Percentiles rank a stretch among this genome's conserved stretches.
Evolutionary conservation across 1,140 invertebrate species (phyloP).

Genomic region (Drosophila suzukii): DNA sequence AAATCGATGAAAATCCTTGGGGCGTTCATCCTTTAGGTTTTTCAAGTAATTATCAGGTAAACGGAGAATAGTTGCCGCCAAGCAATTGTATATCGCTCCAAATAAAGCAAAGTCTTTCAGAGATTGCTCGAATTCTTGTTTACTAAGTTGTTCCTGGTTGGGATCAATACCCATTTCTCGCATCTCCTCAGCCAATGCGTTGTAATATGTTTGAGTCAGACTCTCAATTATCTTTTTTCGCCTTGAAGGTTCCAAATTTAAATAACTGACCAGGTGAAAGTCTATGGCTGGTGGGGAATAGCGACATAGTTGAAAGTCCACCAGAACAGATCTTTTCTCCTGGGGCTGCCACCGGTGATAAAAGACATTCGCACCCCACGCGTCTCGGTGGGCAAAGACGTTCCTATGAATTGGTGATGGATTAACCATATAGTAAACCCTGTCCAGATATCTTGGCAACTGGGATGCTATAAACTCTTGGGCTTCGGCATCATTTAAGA

Average conservation of each 20-base stretch:
- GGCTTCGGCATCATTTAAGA: slow-evolving; percentile 30
- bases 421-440: slow-evolving; percentile 76
- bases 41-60: slow-evolving; percentile 72
- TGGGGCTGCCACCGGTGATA: slow-evolving; percentile 85
- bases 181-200: slow-evolving; percentile 36
- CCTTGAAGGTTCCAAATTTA: slow-evolving; percentile 59
- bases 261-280: slow-evolving; percentile 78
- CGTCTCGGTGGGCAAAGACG: slow-evolving; percentile 87
- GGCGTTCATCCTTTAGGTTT: slow-evolving; percentile 54
- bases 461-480: slow-evolving; percentile 60
- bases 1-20: slow-evolving; percentile 65
- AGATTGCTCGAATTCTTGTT: slow-evolving; percentile 57
- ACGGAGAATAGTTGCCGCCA: slow-evolving; percentile 65
- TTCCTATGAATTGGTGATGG: slow-evolving; percentile 83
- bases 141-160: slow-evolving; percentile 36
- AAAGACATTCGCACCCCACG: slow-evolving; percentile 88
- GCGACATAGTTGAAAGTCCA: slow-evolving; percentile 87
- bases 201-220: slow-evolving; percentile 48
- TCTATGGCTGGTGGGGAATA: slow-evolving; percentile 87
- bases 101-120: slow-evolving; percentile 64
- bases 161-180: slow-evolving; percentile 48
- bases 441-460: slow-evolving; percentile 67
- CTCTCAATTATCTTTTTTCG: slow-evolving; percentile 39
- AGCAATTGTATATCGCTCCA: slow-evolving; percentile 70
- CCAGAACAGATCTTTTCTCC: slow-evolving; percentile 85